These are phyloP conservation scores for Molossus alvarezi DNA, from an alignment of 2,797 vertebrate genomes.

Conservation along the genomic window DNA sequence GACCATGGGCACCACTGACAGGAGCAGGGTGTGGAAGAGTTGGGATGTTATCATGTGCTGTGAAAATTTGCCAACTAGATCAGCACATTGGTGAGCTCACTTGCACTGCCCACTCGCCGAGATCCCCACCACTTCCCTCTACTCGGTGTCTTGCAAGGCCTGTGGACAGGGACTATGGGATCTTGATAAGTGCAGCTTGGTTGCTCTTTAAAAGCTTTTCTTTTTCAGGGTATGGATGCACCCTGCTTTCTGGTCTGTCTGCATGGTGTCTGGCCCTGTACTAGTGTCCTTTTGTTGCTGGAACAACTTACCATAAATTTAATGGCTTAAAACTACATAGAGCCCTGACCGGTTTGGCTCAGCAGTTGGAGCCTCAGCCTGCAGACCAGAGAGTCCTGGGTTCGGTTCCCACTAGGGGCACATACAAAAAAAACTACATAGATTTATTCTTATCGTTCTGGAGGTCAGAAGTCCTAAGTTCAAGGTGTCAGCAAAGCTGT, in stretches of 20 bases:
- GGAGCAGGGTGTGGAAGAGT: background rate
- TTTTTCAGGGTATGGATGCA: background rate
- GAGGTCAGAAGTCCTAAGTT: conserved; percentile 45
- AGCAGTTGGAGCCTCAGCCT: no score
- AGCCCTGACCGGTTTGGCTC: background rate
- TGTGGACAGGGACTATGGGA: background rate
- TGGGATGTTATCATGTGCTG: conserved; percentile 45
- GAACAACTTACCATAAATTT: conserved; percentile 25
- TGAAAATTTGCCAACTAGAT: conserved; percentile 50
- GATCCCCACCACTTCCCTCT: background rate
- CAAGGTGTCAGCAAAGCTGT: background rate
- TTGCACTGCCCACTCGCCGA: background rate
- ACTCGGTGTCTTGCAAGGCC: background rate
- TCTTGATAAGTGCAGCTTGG: background rate
- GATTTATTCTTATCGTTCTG: background rate
- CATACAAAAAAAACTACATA: background rate
- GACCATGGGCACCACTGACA: background rate
- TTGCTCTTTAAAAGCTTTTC: conserved; percentile 30
- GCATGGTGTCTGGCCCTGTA: background rate
- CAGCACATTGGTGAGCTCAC: conserved; percentile 51
- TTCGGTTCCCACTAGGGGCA: no score
- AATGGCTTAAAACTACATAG: conserved; percentile 12
- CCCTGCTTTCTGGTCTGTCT: conserved; percentile 27
- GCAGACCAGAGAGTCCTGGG: no score
- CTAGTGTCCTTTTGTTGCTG: conserved; percentile 20